Percentiles rank a stretch among this genome's conserved stretches.
phyloP scores from a whole-genome alignment of 2,113 vertebrate species.

The Cynocephalus volans region DNA sequence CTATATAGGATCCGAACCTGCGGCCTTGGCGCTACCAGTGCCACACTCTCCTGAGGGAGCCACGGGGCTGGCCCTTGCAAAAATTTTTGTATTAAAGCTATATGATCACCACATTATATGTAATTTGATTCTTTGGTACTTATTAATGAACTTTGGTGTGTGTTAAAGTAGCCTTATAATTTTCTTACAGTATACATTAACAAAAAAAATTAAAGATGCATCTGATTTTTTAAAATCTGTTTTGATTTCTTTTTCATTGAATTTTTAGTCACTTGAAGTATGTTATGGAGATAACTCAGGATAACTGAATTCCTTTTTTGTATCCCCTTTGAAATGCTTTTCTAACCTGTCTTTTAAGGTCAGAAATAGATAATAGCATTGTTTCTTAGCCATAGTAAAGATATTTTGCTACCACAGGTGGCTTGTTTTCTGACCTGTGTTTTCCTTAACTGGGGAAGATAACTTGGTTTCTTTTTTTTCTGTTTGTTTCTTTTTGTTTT shows the following conservation, averaged over 20 bases:
- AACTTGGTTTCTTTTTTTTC: neutral
- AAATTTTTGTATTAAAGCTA: constrained; percentile 6
- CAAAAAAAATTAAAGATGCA: constrained; percentile 25
- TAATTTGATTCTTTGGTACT: constrained; percentile 40
- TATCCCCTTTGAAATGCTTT: constrained; percentile 52
- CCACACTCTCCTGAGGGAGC: no score
- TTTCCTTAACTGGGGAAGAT: constrained; percentile 12
- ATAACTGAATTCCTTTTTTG: constrained; percentile 40
- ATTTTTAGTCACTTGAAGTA: constrained; percentile 26
- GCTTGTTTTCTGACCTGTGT: constrained; percentile 43
- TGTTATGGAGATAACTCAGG: neutral
- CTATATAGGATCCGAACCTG: no score
- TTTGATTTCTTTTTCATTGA: constrained; percentile 46
- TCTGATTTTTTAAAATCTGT: constrained; percentile 45
- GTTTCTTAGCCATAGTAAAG: constrained; percentile 52
- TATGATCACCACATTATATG: neutral
- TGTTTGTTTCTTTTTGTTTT: constrained; percentile 62
- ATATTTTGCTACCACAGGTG: constrained; percentile 1
- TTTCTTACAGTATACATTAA: neutral
- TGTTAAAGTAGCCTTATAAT: constrained; percentile 24
- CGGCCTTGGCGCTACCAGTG: no score
- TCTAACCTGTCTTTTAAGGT: neutral
- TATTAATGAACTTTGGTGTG: constrained; percentile 33
- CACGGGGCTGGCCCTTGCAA: neutral
- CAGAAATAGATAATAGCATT: neutral